These are phyloP conservation scores for Ditylenchus dipsaci DNA, from an alignment of 1,140 invertebrate genomes.

Conservation along the genomic window DNA sequence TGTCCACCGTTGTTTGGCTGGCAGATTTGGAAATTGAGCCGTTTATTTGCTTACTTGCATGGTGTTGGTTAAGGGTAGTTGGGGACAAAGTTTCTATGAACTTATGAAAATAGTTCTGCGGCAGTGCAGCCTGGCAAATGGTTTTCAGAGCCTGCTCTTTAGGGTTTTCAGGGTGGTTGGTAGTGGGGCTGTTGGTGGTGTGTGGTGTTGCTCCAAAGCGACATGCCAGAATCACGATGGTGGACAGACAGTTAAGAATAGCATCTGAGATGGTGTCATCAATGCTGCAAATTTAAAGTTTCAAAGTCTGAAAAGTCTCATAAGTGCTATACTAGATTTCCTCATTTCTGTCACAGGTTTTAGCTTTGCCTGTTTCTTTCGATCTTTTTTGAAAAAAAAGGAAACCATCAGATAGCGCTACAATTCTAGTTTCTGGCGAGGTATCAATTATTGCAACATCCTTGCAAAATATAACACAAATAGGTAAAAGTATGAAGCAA, in stretches of 20 bases:
- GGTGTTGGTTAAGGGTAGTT: conserved; percentile 15
- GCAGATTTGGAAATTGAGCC: neutral
- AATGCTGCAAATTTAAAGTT: conserved; percentile 66
- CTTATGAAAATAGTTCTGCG: conserved; percentile 81
- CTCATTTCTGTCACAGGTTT: no score
- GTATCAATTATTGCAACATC: no score
- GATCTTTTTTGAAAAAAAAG: no score
- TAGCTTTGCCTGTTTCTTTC: no score
- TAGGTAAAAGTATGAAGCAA: no score
- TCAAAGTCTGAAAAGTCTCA: conserved; percentile 18
- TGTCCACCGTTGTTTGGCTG: no score
- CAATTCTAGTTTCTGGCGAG: no score
- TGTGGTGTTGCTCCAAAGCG: conserved; percentile 64
- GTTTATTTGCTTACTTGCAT: neutral
- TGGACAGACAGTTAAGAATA: conserved; percentile 82
- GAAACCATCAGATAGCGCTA: no score
- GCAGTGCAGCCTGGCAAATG: conserved; percentile 86
- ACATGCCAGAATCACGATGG: conserved; percentile 75
- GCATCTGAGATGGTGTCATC: conserved; percentile 83
- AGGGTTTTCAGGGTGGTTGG: conserved; percentile 60
- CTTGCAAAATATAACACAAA: no score
- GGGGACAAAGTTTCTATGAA: conserved; percentile 28
- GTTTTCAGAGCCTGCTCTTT: conserved; percentile 86
- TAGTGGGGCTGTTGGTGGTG: conserved; percentile 67
- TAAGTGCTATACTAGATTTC: neutral